phyloP scores from a whole-genome alignment of 2,888 invertebrate genomes.

The Acanthopleura granulata region DNA sequence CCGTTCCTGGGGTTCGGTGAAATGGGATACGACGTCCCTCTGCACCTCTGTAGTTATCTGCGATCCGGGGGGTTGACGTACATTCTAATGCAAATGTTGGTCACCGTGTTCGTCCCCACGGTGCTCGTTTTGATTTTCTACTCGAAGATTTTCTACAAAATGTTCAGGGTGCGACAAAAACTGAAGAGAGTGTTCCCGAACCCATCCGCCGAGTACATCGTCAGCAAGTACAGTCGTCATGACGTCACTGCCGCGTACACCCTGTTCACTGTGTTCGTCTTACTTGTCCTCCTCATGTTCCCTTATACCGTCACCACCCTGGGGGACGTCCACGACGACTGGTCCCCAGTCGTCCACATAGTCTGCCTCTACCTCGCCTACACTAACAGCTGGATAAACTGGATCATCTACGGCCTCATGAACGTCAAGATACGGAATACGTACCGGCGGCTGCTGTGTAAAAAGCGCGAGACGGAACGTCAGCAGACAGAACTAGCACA shows the following conservation, averaged over 20 bases:
- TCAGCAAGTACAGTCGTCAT: slow-evolving; percentile 22
- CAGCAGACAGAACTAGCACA: too few relatives aligned
- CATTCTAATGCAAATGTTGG: slow-evolving; percentile 20
- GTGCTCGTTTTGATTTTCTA: slow-evolving; percentile 22
- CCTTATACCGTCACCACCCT: slow-evolving; percentile 27
- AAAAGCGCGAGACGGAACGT: neutral
- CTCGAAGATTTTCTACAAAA: slow-evolving; percentile 19
- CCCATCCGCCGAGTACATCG: slow-evolving; percentile 3
- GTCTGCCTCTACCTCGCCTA: slow-evolving; percentile 24
- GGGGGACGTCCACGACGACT: slow-evolving; percentile 22
- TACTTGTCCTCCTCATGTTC: slow-evolving; percentile 23
- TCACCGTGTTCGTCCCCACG: slow-evolving; percentile 18
- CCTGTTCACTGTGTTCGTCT: slow-evolving; percentile 26
- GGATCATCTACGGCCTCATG: slow-evolving; percentile 30
- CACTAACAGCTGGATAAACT: slow-evolving; percentile 31
- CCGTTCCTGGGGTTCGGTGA: slow-evolving; percentile 28
- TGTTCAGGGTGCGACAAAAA: neutral
- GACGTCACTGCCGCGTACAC: slow-evolving; percentile 24
- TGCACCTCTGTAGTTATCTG: slow-evolving; percentile 28
- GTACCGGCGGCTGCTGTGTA: slow-evolving; percentile 21
- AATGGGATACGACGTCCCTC: neutral
- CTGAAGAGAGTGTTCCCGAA: slow-evolving; percentile 5
- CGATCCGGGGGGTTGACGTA: slow-evolving; percentile 21
- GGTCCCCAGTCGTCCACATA: slow-evolving; percentile 25
- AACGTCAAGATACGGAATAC: slow-evolving; percentile 23